A percentile compares a stretch with the other conserved stretches of the same genome.
These are phyloP conservation scores for Caenorhabditis macrosperma DNA, from an alignment of 2,888 invertebrate species.

Conservation along the genomic window DNA sequence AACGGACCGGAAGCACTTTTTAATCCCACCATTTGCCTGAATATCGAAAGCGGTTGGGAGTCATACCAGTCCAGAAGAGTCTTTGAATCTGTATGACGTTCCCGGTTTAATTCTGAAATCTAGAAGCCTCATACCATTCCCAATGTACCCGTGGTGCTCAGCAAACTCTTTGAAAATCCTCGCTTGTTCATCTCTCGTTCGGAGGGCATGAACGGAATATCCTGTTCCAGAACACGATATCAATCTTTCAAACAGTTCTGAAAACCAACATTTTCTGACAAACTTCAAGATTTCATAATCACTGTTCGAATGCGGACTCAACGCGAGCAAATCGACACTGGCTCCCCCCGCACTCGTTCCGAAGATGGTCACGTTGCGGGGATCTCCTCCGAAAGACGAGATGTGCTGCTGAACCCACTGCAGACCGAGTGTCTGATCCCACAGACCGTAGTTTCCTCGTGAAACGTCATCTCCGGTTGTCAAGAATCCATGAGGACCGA, in stretches of 20 bases:
- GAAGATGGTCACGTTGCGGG: conserved; percentile 75
- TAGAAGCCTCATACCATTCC: too few relatives aligned
- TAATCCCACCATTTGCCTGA: conserved; percentile 3
- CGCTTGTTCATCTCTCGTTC: conserved; percentile 25
- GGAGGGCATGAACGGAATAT: conserved; percentile 50
- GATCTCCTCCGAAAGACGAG: conserved; percentile 73
- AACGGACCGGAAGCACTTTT: conserved; percentile 36
- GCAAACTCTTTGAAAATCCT: conserved; percentile 54
- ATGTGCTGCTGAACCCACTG: conserved; percentile 78
- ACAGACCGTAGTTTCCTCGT: conserved; percentile 72
- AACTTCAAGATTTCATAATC: too few relatives aligned
- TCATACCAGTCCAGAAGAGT: conserved; percentile 46
- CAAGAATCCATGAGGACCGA: conserved; percentile 71
- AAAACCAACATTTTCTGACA: neutral
- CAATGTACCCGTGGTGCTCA: conserved; percentile 48
- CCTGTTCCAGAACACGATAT: conserved; percentile 54
- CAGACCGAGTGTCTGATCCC: conserved; percentile 76
- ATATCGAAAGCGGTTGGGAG: conserved; percentile 10
- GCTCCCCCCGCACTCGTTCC: conserved; percentile 75
- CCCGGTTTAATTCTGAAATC: neutral
- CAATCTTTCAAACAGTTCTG: conserved; percentile 25
- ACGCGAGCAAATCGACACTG: conserved; percentile 62
- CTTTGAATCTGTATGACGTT: conserved; percentile 1
- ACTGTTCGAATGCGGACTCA: conserved; percentile 69
- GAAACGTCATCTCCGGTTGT: conserved; percentile 51